These are phyloP conservation scores for Dryobota labecula DNA, from an alignment of 2,888 invertebrate species.

Conservation along the genomic window DNA sequence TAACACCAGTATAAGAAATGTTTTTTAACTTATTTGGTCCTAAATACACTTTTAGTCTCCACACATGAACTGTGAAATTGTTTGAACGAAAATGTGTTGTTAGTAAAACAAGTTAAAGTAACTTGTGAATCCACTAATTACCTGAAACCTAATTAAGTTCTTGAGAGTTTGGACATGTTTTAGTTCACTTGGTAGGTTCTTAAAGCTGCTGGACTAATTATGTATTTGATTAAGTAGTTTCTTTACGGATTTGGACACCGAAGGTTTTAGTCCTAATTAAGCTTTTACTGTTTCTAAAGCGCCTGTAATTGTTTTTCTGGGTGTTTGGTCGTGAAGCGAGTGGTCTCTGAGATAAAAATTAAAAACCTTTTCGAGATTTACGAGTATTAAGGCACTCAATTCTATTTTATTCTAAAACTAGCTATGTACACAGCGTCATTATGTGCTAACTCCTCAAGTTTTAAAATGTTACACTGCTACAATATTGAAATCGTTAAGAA, in stretches of 20 bases:
- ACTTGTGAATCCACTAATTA: constrained; percentile 22
- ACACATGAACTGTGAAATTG: constrained; percentile 20
- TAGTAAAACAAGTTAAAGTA: neutral
- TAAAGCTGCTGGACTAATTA: constrained; percentile 35
- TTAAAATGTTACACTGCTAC: too few species aligned
- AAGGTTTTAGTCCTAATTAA: constrained; percentile 32
- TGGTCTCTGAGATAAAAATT: constrained; percentile 13
- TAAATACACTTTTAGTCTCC: neutral
- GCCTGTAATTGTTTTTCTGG: constrained; percentile 31
- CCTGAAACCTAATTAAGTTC: constrained; percentile 30
- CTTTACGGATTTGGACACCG: constrained; percentile 16
- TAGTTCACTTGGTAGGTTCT: constrained; percentile 31
- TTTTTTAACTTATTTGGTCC: neutral
- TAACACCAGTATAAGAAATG: neutral
- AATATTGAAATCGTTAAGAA: too few species aligned
- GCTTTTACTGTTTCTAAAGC: constrained; percentile 25
- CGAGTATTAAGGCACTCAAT: neutral
- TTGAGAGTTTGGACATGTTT: constrained; percentile 4
- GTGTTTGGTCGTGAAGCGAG: neutral
- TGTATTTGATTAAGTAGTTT: constrained; percentile 44
- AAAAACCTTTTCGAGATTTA: constrained; percentile 8
- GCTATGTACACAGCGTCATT: too few species aligned
- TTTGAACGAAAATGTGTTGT: neutral
- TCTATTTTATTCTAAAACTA: neutral
- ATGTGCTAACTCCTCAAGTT: too few species aligned